phyloP scores from a whole-genome alignment of 1,140 invertebrate species.

The Myzus persicae region DNA sequence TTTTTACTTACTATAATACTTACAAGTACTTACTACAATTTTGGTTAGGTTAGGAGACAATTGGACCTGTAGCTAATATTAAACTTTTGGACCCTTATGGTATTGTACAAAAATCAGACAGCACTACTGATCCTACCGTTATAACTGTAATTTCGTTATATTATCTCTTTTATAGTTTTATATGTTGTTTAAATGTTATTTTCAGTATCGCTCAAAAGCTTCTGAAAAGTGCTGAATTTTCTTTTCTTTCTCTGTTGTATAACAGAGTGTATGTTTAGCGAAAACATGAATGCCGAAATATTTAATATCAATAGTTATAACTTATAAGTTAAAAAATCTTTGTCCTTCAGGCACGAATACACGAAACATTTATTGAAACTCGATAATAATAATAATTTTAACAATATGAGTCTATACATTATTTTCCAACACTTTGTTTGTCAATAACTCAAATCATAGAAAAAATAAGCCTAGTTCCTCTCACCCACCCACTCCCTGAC shows the following conservation, averaged over 20 bases:
- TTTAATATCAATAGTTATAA: neutral
- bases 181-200: too few relatives aligned
- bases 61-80: too few relatives aligned
- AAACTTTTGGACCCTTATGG: too few relatives aligned
- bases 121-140: too few relatives aligned
- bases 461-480: neutral
- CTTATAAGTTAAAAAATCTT: neutral
- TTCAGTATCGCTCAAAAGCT: neutral
- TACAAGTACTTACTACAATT: too few relatives aligned
- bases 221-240: neutral
- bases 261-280: too few relatives aligned
- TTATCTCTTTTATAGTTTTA: too few relatives aligned
- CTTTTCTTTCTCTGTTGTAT: neutral
- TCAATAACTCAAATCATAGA: neutral
- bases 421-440: neutral
- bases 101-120: too few relatives aligned
- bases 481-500: neutral
- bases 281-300: neutral
- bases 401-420: neutral
- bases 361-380: neutral
- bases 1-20: too few relatives aligned
- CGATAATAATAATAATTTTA: neutral
- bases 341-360: neutral
- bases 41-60: too few relatives aligned
- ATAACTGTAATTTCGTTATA: too few relatives aligned